Base-by-base conservation (phyloP, 1,140 invertebrate genomes). In the Ceratitis capitata region DNA sequence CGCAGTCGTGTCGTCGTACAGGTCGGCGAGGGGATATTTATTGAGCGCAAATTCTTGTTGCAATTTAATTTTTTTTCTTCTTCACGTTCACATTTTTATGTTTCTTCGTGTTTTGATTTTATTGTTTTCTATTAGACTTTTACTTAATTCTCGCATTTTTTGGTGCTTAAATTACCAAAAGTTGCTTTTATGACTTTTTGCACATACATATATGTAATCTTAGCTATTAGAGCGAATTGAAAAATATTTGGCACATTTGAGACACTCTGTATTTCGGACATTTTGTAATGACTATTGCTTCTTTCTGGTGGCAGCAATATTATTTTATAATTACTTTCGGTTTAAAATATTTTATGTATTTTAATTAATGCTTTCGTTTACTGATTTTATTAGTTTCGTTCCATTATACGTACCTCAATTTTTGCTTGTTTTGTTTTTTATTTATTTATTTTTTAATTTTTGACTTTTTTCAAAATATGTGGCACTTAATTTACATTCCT, bases 21-120 rank as follows among this genome's bases (percentile, higher is more conserved):
- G 14, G 32, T 78, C 69, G 39, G 7, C 39, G 14, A 45, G 69
- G 69, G 39, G 69, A 42, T 78, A 23, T 78, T 78, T 78, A 78
- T 78, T 78, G 69, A 78, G 69, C 69, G 69, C 69, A 45, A 47
- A 78, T 78, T 78, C 69, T 78, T 78, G 69, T 78, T 78, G 39
- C 35, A 78, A 45, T 45, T 3, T 78, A 4, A 23, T 78, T 78
- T 78, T 32, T 58, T 14, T 26, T 42, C 42, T 69, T 45, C 45
- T 78, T 78, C 42, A 78, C 69, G 39, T 78, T 26, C 69, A 16
- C 69, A 47, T 78, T 78, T 69, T 78, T 45, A 78, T 47, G 6
- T n/a, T 42, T 78, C 19, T 45, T 78, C 69, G 69, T 45, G 39
- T 74, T 39, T 69, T 69, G n/a, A 42, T 45, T 42, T n/a, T 69